Evolutionary conservation across 2,888 invertebrate genomes (phyloP).

Genomic region (Heliconius ethilla): DNA sequence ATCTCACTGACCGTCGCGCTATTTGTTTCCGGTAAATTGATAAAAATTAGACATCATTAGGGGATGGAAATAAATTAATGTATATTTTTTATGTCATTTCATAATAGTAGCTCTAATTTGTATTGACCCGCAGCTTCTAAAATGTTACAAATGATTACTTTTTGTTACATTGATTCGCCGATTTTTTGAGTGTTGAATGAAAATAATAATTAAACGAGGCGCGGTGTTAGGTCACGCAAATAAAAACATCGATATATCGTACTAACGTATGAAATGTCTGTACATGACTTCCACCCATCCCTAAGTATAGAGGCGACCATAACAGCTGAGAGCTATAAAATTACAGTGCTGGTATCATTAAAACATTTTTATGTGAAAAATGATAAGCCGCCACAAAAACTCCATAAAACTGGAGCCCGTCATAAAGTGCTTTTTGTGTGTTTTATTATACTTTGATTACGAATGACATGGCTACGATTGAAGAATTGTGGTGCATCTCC

Average conservation of each 20-base stretch:
- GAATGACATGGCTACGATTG: slow-evolving; percentile 33
- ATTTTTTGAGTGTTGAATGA: too few species aligned
- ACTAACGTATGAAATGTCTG: not conserved
- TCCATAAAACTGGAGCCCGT: slow-evolving; percentile 61
- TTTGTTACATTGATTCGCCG: not conserved
- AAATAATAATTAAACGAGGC: not conserved
- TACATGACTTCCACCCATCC: slow-evolving; percentile 1
- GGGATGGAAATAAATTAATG: slow-evolving; percentile 2
- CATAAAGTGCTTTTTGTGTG: slow-evolving; percentile 50
- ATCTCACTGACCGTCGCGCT: slow-evolving; percentile 52
- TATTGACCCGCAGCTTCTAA: slow-evolving; percentile 3
- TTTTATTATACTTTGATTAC: slow-evolving; percentile 46
- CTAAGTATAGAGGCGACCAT: slow-evolving; percentile 23
- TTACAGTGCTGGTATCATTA: slow-evolving; percentile 51
- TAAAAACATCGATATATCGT: not conserved
- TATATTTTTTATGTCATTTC: not conserved
- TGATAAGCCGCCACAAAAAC: slow-evolving; percentile 70
- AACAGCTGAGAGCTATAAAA: slow-evolving; percentile 34
- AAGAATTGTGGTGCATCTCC: slow-evolving; percentile 18
- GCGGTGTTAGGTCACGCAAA: not conserved
- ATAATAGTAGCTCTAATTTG: not conserved
- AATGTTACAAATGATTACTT: not conserved
- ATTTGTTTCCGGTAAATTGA: slow-evolving; percentile 62
- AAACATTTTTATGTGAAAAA: slow-evolving; percentile 66
- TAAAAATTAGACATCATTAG: slow-evolving; percentile 65